Evolutionary conservation across 2,113 vertebrate species (phyloP).

Genomic region (Phalacrocorax aristotelis): DNA sequence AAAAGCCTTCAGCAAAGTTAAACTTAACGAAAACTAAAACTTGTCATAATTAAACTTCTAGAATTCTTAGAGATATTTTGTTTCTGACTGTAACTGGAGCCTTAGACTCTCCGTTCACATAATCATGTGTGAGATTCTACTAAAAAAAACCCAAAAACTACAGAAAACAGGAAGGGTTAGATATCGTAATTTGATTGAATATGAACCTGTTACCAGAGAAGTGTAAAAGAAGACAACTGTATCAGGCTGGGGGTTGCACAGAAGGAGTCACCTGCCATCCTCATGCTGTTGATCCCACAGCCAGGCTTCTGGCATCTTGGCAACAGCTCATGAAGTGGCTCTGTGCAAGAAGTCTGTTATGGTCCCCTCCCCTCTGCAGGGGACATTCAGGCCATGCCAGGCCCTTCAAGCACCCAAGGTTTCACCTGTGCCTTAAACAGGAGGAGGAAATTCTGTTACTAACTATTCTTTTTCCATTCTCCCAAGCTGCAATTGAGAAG

Average conservation of each 20-base stretch:
- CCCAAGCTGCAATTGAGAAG: background rate
- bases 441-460: background rate
- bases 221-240: background rate
- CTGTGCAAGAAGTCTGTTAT: background rate
- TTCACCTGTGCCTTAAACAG: background rate
- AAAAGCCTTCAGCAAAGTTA: conserved; percentile 6
- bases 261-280: background rate
- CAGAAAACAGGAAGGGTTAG: background rate
- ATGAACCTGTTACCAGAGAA: background rate
- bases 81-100: background rate
- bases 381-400: background rate
- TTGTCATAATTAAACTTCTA: background rate
- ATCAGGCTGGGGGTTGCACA: background rate
- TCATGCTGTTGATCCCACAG: background rate
- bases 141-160: background rate
- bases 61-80: background rate
- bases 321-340: background rate
- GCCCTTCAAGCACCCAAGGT: background rate
- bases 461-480: background rate
- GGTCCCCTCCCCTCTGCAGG: background rate
- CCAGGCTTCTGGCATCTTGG: background rate
- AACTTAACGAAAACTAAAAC: conserved; percentile 36
- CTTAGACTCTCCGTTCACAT: background rate
- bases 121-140: background rate
- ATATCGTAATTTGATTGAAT: background rate